Evolutionary conservation across 2,888 invertebrate genomes (phyloP).

Genomic region (Caenorhabditis afra): DNA sequence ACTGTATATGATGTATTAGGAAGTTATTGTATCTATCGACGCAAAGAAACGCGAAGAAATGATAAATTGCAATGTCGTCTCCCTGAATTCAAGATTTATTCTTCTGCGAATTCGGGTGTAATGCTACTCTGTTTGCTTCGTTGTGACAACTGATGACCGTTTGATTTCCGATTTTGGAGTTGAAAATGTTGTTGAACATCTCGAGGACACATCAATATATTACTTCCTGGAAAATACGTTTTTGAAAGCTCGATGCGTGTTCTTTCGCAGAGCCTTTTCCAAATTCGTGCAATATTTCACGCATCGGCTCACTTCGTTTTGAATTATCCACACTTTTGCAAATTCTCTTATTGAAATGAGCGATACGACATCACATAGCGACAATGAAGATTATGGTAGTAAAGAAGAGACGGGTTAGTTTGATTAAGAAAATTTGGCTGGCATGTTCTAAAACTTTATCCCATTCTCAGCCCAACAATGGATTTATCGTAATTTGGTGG

Average conservation of each 20-base stretch:
- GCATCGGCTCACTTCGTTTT: not conserved
- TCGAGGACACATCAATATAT: too few relatives aligned
- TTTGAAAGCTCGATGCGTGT: not conserved
- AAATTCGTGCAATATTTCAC: not conserved
- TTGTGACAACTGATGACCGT: too few relatives aligned
- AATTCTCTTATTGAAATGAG: too few relatives aligned
- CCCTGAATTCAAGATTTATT: not conserved
- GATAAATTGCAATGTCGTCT: not conserved
- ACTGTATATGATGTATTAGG: slow-evolving; percentile 37
- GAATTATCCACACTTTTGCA: not conserved
- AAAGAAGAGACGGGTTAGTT: slow-evolving; percentile 56
- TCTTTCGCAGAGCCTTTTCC: too few relatives aligned
- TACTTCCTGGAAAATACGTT: too few relatives aligned
- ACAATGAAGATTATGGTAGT: slow-evolving; percentile 40
- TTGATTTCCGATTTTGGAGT: too few relatives aligned
- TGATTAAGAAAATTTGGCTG: not conserved
- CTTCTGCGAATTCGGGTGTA: too few relatives aligned
- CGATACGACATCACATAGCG: slow-evolving; percentile 32
- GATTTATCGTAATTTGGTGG: slow-evolving; percentile 51
- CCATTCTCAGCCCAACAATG: slow-evolving; percentile 52
- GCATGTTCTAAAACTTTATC: too few relatives aligned
- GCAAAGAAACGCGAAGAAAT: not conserved
- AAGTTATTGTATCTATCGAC: slow-evolving; percentile 18
- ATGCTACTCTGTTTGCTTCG: too few relatives aligned
- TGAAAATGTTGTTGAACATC: too few relatives aligned